Evolutionary conservation across 2,797 vertebrate species (phyloP).

Genomic region (Malacoraja senta): DNA sequence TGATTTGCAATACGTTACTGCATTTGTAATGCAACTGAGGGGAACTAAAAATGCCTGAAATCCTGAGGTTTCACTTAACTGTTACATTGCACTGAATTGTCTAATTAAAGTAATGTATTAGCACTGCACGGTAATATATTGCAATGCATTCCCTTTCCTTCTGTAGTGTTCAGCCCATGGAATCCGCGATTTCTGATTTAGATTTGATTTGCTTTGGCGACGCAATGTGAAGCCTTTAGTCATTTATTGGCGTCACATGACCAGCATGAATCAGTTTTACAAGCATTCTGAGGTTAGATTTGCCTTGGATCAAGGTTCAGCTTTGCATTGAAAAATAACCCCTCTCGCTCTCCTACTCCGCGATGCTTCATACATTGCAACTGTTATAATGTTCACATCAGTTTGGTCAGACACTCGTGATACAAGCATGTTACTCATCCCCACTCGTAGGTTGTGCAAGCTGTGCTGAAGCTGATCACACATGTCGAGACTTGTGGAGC

Average conservation of each 20-base stretch:
- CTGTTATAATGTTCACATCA: neutral
- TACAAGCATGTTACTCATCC: slow-evolving; percentile 24
- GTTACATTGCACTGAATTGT: neutral
- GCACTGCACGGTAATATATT: neutral
- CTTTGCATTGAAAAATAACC: neutral
- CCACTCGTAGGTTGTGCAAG: slow-evolving; percentile 40
- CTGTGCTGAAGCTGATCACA: slow-evolving; percentile 45
- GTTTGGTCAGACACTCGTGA: neutral
- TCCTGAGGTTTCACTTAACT: neutral
- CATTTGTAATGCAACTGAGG: neutral
- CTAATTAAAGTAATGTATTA: neutral
- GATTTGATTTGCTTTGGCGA: neutral
- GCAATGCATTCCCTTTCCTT: neutral
- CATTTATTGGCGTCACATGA: neutral
- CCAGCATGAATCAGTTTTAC: neutral
- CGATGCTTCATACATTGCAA: neutral
- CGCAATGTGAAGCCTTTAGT: neutral
- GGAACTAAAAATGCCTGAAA: neutral
- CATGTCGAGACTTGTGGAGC: slow-evolving; percentile 60
- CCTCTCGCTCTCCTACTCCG: neutral
- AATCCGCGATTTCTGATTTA: neutral
- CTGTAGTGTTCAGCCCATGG: neutral
- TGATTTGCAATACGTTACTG: neutral
- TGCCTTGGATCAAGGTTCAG: neutral
- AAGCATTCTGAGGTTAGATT: neutral